Percentiles rank a stretch among this genome's conserved stretches.
These are phyloP conservation scores for Pocillopora grandis DNA, from an alignment of 92 coral and sea anemone genomes.

Conservation along the genomic window DNA sequence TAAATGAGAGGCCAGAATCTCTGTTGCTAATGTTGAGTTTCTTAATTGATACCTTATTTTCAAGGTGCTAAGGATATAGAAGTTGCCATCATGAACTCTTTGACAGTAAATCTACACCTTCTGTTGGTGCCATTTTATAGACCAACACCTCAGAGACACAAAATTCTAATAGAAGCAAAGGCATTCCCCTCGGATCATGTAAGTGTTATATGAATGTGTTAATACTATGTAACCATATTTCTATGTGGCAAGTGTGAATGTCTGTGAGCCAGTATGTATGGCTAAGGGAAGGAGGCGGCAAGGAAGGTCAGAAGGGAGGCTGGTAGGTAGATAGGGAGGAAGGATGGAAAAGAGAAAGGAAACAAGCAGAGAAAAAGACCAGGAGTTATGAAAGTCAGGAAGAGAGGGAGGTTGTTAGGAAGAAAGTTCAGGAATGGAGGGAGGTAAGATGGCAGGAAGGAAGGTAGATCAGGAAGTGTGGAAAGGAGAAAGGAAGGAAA, in stretches of 20 bases:
- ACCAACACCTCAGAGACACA: constrained; percentile 81
- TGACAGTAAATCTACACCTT: constrained; percentile 77
- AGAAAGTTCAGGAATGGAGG: too few species aligned
- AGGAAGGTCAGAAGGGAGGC: too few species aligned
- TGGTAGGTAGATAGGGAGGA: too few species aligned
- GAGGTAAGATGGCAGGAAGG: too few species aligned
- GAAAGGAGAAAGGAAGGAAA: too few species aligned
- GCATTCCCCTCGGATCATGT: constrained; percentile 97
- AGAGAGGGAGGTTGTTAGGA: too few species aligned
- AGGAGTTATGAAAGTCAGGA: too few species aligned
- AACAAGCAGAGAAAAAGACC: too few species aligned
- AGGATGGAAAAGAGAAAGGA: too few species aligned
- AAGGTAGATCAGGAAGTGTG: too few species aligned
- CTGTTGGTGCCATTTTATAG: constrained; percentile 95
- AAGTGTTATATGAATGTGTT: constrained; percentile 1
- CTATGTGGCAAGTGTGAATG: not conserved
- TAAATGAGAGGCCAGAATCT: not conserved
- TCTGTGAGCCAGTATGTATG: too few species aligned
- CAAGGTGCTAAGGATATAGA: constrained; percentile 93
- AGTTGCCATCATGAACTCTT: constrained; percentile 83
- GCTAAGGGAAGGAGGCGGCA: too few species aligned
- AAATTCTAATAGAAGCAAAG: constrained; percentile 85
- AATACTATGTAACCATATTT: not conserved
- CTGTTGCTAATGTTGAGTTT: not conserved
- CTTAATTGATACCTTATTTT: not conserved